Evolutionary conservation across 1,140 invertebrate genomes (phyloP).

Genomic region (Parasteatoda tepidariorum): DNA sequence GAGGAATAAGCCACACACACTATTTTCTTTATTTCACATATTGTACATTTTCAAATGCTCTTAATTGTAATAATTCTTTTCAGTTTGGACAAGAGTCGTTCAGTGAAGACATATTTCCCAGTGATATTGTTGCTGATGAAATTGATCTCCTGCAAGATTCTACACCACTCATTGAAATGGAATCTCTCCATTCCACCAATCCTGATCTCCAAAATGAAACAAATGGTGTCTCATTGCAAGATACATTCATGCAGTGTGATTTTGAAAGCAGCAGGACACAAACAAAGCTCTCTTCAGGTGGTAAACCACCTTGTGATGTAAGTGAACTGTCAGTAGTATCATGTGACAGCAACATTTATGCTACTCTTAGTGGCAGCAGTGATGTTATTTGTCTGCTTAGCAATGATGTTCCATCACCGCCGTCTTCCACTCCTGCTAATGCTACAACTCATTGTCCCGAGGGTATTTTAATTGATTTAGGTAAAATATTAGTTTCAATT

Average conservation of each 20-base stretch:
- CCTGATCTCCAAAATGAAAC: background rate
- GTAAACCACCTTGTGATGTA: background rate
- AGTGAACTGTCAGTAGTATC: background rate
- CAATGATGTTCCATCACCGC: slow-evolving; percentile 47
- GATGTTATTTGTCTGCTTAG: slow-evolving; percentile 55
- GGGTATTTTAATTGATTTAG: slow-evolving; percentile 51
- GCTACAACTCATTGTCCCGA: slow-evolving; percentile 29
- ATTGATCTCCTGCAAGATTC: slow-evolving; percentile 5
- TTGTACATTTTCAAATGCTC: too few relatives aligned
- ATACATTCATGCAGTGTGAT: background rate
- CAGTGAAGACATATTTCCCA: slow-evolving; percentile 50
- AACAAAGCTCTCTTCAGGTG: background rate
- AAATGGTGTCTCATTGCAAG: background rate
- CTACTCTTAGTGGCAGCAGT: slow-evolving; percentile 56
- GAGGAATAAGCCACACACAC: too few relatives aligned
- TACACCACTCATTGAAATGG: background rate
- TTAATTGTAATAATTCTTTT: background rate
- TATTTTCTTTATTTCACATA: too few relatives aligned
- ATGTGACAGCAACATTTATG: slow-evolving; percentile 27
- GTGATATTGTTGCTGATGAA: slow-evolving; percentile 33
- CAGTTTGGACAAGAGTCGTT: slow-evolving; percentile 52
- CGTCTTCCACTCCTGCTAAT: slow-evolving; percentile 43
- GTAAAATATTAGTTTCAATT: slow-evolving; percentile 7
- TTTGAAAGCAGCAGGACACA: background rate
- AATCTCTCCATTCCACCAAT: background rate